Evolutionary conservation across 2,888 invertebrate species (phyloP), one percentile per base, ranked within the genome.

Genomic region (Eucriotettix oculatus): DNA sequence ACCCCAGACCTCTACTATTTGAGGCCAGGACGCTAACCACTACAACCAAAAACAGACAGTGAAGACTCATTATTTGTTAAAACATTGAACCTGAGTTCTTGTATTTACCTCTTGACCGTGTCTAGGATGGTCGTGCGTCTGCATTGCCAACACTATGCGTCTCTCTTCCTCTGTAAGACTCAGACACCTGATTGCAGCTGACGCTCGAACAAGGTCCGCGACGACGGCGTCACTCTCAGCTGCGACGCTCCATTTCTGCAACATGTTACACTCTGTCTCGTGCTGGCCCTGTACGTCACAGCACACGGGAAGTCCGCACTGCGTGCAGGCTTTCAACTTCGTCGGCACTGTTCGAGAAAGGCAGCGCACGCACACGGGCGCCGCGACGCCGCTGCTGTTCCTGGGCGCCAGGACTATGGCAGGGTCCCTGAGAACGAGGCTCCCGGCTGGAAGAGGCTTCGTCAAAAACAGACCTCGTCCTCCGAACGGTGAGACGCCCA

Each of bases 381-480:
- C 71, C 48, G 74, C 73, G 59, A 68, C 69, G 48, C 12, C 48
- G 58, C 73, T 73, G 59, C 78, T 75, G 52, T 79, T 76, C 54
- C 86, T 79, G 0, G 87, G 87, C 0, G 89, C 89, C 57, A 81
- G 71, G 52, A 89, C 75, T 54, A 90, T 71, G 1, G 90, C 84
- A 59, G 75, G 76, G 70, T 90, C 90, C 14, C 78, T 76, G 68
- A 85, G 87, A 58, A 90, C 79, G 42, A 85, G 71, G 71, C 88
- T 86, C 52, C 87, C 86, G 42, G 76, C 70, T 61, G 73, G 71
- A 53, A 89, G 82, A 68, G 86, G 80, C 63, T 81, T 77, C 5
- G 75, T 79, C 16, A 88, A 85, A 66, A 88, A 79, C 2, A 90
- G 70, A 3, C 89, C 89, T 29, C 86, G 81, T 10, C 88, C 89